Base-by-base conservation (phyloP, 1,140 invertebrate species). In the Ceratina japonica region DNA sequence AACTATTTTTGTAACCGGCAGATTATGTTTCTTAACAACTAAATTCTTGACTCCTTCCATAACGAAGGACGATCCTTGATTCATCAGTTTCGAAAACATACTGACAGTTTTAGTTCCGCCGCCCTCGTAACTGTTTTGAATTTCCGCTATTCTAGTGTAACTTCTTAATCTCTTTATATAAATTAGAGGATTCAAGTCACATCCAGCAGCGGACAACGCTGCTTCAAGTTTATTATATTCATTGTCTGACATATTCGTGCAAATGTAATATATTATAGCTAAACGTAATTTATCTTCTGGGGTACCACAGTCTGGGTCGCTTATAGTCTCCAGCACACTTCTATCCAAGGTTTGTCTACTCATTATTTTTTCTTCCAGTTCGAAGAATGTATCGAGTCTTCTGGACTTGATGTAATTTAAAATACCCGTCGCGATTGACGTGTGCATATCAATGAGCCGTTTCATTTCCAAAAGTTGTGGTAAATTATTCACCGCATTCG, bases 41-140 rank as follows among this genome's bases (percentile, higher is more conserved):
- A 99, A 94, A 94, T 99, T 99, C 92, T 99, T 99, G 0, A 99
- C 99, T 54, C 99, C 99, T 93, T 99, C 99, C 98, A 99, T 99
- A 0, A 99, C 98, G 93, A 99, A 99, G 63, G 97, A 98, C 1
- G 98, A 99, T 37, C 98, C 98, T 91, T 99, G 98, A 8, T 96
- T 97, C 87, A 99, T 96, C 18, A 99, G 93, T 93, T 99, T 99
- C 2, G 98, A 98, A 92, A 99, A 99, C 98, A 99, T 99, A 84
- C 96, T 97, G 0, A 99, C 97, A 0, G 98, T 99, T 93, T 98
- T 98, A 0, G 98, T 98, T 24, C 98, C 98, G 61, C 97, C 98
- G n/a, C 98, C 98, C 89, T 96, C 96, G 83, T 97, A 97, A 87
- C 96, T 96, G 90, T 93, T 95, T 72, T 93, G 91, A 44, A 94